Evolutionary conservation across 2,113 vertebrate genomes (phyloP), one percentile per base, ranked within the genome.

Genomic region (Laticauda laticaudata): DNA sequence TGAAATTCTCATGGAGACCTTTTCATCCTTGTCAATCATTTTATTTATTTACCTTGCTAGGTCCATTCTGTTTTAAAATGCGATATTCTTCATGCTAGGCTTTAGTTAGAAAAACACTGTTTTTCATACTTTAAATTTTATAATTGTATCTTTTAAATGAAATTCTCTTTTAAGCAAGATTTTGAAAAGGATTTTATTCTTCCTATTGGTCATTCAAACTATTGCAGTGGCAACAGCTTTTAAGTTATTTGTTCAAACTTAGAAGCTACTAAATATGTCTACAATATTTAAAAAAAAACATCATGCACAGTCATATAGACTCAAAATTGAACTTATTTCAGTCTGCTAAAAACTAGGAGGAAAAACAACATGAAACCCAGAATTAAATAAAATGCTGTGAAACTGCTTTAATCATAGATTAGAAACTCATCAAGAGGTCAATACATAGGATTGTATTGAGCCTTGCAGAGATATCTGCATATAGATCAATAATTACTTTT

Each of bases 21-120:
- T 92, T 86, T 53, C 61, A 86, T 53, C 15, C 55, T 45, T 53
- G 59, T 86, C 92, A 86, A 92, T 90, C 91, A 64, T 64, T 89
- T 81, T 48, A 48, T 90, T 45, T 89, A 61, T 45, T 56, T 24
- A 59, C 56, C 26, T 87, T 8, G n/a, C 26, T 34, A 43, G 89
- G 86, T 86, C 69, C 92, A 92, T 90, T 64, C 12, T 12, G 54
- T 90, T 64, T 55, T n/a, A 26, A 69, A 92, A 92, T 89, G 51
- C 20, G 57, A 29, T 54, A 61, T 86, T 75, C 81, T 92, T 64
- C 90, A 34, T 20, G 56, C 69, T 85, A 56, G 55, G 34, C 21
- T 61, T 92, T 39, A 54, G 21, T 69, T 39, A 43, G 34, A 81
- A 81, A 81, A 81, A 24, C 29, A 59, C 21, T 54, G 75, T 26